Percentiles rank a stretch among this genome's conserved stretches.
Conservation (phyloP, 2,888 invertebrate genomes). For the Nymphalis c-album region DNA sequence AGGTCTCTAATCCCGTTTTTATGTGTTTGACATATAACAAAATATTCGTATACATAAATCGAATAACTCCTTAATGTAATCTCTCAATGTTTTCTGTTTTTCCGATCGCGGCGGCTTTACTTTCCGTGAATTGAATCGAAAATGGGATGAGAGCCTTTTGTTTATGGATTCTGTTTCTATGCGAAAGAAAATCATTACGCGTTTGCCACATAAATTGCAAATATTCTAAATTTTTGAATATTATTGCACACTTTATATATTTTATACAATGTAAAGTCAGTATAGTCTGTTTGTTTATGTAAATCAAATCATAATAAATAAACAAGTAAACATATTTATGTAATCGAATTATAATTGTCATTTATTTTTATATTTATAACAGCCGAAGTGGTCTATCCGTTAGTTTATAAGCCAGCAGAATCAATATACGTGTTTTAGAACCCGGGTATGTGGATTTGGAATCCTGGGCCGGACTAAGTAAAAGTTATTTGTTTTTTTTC, state of each 20-base stretch:
- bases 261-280: not conserved
- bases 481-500: too few species aligned
- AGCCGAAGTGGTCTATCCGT: too few species aligned
- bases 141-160: slow-evolving; percentile 55
- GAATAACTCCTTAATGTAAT: slow-evolving; percentile 44
- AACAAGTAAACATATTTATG: too few species aligned
- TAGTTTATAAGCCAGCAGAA: too few species aligned
- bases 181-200: slow-evolving; percentile 38
- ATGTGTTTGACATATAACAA: slow-evolving; percentile 16
- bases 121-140: slow-evolving; percentile 57
- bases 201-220: slow-evolving; percentile 28
- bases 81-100: slow-evolving; percentile 42
- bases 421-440: too few species aligned
- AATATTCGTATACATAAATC: slow-evolving; percentile 33
- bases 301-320: too few species aligned
- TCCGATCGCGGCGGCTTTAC: slow-evolving; percentile 47
- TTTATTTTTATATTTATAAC: too few species aligned
- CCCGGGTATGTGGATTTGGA: too few species aligned
- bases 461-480: too few species aligned
- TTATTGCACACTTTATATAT: slow-evolving; percentile 1
- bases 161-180: slow-evolving; percentile 51
- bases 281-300: not conserved
- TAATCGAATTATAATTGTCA: too few species aligned
- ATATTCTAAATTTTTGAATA: slow-evolving; percentile 32
- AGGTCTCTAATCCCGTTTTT: slow-evolving; percentile 4